Conservation (phyloP, 2,888 invertebrate genomes). For the Leucoma salicis region DNA sequence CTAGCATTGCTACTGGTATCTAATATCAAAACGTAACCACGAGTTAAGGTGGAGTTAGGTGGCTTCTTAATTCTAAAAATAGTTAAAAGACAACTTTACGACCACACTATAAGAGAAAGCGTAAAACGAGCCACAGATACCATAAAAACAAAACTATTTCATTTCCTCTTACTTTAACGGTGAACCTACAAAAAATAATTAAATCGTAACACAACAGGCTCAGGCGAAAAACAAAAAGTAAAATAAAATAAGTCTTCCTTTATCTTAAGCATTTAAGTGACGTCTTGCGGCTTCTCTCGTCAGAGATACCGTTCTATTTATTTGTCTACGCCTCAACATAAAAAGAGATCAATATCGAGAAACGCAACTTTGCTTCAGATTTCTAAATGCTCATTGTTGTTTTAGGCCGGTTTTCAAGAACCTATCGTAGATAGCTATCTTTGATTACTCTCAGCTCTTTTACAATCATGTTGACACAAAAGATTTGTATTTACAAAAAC, state of each 20-base stretch:
- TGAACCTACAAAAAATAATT: conserved; percentile 11
- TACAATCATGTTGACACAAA: too few species aligned
- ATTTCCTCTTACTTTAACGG: background rate
- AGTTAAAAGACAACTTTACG: background rate
- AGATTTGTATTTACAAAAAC: too few species aligned
- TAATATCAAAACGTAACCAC: too few species aligned
- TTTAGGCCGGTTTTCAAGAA: too few species aligned
- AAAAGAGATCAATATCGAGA: conserved; percentile 42
- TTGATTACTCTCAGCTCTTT: too few species aligned
- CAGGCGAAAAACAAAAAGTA: conserved; percentile 35
- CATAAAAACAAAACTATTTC: background rate
- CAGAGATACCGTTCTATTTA: conserved; percentile 65
- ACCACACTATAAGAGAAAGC: background rate
- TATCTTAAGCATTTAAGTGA: conserved; percentile 50
- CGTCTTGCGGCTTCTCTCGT: conserved; percentile 52
- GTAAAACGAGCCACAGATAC: background rate
- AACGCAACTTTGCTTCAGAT: conserved; percentile 36
- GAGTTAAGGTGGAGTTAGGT: too few species aligned
- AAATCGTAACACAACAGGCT: conserved; percentile 24
- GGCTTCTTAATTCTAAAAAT: too few species aligned
- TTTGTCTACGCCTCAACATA: conserved; percentile 50
- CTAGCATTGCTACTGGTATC: too few species aligned
- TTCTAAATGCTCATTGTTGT: conserved; percentile 28
- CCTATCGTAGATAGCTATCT: too few species aligned
- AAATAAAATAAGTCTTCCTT: conserved; percentile 34